Conservation (phyloP, 2,113 vertebrate species). For the Corythoichthys haematopterus region DNA sequence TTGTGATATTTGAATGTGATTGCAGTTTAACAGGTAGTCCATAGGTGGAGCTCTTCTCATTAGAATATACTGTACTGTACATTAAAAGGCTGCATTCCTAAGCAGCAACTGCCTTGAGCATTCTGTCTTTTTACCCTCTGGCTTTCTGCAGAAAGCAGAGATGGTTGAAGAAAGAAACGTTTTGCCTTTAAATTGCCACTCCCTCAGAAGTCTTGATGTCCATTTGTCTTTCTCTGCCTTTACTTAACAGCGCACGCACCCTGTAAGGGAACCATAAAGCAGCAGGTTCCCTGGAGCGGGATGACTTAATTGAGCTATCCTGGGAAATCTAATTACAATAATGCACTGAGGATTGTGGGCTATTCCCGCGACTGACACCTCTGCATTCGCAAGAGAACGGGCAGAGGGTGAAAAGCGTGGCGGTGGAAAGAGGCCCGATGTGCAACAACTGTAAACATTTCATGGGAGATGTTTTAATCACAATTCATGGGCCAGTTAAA, state of each 20-base stretch:
- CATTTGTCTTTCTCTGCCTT: conserved; percentile 52
- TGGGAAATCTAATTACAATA: conserved; percentile 76
- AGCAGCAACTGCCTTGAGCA: conserved; percentile 28
- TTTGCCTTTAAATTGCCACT: background rate
- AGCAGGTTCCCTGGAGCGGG: conserved; percentile 56
- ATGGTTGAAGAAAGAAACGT: conserved; percentile 2
- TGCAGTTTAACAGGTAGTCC: conserved; percentile 79
- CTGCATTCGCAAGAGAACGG: conserved; percentile 22
- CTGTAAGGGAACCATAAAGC: conserved; percentile 65
- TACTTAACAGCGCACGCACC: conserved; percentile 67
- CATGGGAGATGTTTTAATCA: conserved; percentile 64
- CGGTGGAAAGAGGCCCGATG: conserved; percentile 37
- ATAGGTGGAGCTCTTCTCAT: conserved; percentile 81
- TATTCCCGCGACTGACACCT: conserved; percentile 59
- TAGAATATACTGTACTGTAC: conserved; percentile 60
- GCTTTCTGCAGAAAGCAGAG: conserved; percentile 12
- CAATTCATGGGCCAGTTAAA: conserved; percentile 63
- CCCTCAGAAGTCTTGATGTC: conserved; percentile 29
- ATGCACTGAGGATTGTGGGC: conserved; percentile 66
- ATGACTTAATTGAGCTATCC: conserved; percentile 74
- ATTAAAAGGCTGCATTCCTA: conserved; percentile 42
- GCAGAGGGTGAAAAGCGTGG: conserved; percentile 24
- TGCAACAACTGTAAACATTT: conserved; percentile 60
- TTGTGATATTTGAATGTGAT: no score
- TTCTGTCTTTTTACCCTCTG: conserved; percentile 42